Base-by-base conservation (phyloP, 2,113 vertebrate genomes). In the Megatriorchis doriae region DNA sequence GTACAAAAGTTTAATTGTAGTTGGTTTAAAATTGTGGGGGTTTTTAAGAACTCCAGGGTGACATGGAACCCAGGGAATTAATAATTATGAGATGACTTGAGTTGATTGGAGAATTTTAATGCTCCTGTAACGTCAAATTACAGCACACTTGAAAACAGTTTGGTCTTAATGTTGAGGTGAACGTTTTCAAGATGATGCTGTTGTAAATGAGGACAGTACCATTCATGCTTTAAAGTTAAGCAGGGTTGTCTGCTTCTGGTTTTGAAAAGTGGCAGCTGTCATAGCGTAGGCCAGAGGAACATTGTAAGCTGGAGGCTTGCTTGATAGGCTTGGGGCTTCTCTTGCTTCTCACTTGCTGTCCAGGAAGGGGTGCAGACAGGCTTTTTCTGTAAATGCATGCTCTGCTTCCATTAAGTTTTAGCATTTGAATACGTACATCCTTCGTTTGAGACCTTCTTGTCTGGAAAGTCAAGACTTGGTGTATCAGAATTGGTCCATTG, bases 361-460 rank as follows among this genome's bases (percentile, higher is more conserved):
- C 40, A 38, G 68, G 42, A 81, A 53, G 52, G 34, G 47, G 74
- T 75, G 47, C 38, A 59, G 62, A 22, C 31, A 45, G 19, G 9
- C 34, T 90, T 65, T 66, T 84, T 38, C 43, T 68, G 40, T 81
- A 81, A 88, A 87, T 68, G 50, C 14, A 13, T n/a, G 20, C 7
- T 58, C 31, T 2, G 2, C 10, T 66, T 84, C 59, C 29, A 12
- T 38, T 32, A 86, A 32, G 16, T 42, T 91, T 63, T 72, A 81
- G 31, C 43, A 17, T 29, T 55, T 72, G 77, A 83, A 68, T 59
- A 83, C 0, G 0, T 40, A 43, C 5, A 11, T 47, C 32, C 38
- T 72, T 93, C 0, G 6, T 70, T 82, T 80, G 48, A 56, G 73
- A 43, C 26, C 17, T n/a, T 42, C 5, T 38, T 86, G 42, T 62